phyloP scores from a whole-genome alignment of 1,140 invertebrate species.

The Cyphomyrmex costatus region DNA sequence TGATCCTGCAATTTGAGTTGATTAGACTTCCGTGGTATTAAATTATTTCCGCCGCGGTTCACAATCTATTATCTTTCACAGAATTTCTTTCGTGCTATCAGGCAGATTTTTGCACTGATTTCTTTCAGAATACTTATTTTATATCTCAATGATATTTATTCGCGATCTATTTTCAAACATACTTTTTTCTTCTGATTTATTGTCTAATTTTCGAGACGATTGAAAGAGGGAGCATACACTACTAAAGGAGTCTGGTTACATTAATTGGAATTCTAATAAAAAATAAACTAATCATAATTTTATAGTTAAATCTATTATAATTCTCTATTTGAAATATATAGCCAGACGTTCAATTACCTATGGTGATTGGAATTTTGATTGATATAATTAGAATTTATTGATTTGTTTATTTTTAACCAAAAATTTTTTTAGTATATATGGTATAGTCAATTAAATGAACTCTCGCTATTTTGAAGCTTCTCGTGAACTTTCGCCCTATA shows the following conservation, averaged over 20 bases:
- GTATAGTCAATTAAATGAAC: background rate
- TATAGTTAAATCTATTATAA: too few relatives aligned
- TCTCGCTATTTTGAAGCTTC: conserved; percentile 3
- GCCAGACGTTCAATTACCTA: too few relatives aligned
- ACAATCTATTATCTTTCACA: conserved; percentile 16
- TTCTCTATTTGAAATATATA: too few relatives aligned
- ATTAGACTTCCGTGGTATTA: background rate
- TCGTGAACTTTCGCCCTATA: conserved; percentile 46
- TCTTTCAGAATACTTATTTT: background rate
- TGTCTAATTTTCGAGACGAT: background rate
- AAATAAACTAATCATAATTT: too few relatives aligned
- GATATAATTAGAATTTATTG: too few relatives aligned
- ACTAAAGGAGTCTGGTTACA: too few relatives aligned
- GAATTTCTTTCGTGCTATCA: background rate
- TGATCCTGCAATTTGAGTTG: conserved; percentile 34
- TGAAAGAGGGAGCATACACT: background rate
- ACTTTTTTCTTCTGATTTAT: background rate
- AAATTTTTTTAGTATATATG: too few relatives aligned
- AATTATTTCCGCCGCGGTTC: conserved; percentile 16
- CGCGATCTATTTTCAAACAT: background rate
- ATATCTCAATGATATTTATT: background rate
- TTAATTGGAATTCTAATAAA: too few relatives aligned
- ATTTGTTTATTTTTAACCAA: too few relatives aligned
- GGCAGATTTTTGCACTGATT: background rate
- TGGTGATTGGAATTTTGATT: too few relatives aligned